Base-by-base conservation (phyloP, 2,888 invertebrate species). In the Euzetes globulus region DNA sequence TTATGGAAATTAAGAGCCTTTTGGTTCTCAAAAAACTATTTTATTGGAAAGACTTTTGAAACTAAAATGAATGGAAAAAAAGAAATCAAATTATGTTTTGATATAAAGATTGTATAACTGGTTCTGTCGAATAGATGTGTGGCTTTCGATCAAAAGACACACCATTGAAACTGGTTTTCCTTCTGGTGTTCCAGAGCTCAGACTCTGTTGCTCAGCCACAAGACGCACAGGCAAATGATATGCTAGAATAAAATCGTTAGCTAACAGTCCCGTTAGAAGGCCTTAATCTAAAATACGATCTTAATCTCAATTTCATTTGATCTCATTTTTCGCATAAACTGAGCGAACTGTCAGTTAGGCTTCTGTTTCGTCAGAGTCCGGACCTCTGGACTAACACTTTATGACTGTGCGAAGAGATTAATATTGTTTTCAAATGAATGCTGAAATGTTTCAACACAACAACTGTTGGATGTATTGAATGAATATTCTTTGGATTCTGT, bases 271-370 rank as follows among this genome's bases (percentile, higher is more conserved):
- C 2, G 52, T 52, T 19, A 52, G n/a, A n/a, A 65, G 65, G 29
- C 37, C 37, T 37, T 65, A 37, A 65, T 65, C 65, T 65, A 1
- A 37, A 3, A 19, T 19, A 29, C 65, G 37, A 65, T 65, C 65
- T 65, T 60, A 65, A 65, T 65, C 65, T 65, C 65, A 65, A 65
- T 65, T 65, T 65, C 65, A 37, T 41, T 65, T 65, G 65, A 65
- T 65, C 65, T 37, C 33, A 65, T 29, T 65, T 65, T n/a, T 29
- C n/a, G n/a, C n/a, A n/a, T n/a, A n/a, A n/a, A n/a, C n/a, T n/a
- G n/a, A 65, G 29, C 5, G 9, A 11, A 25, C 58, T 9, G 58
- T 58, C 5, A 58, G 58, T 6, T 25, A 15, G 37, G 3, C 37
- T 37, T 9, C 33, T 19, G 11, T 11, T 19, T 17, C 17, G 19